Base-by-base conservation (phyloP, 2,113 vertebrate species). In the Perca fluviatilis region DNA sequence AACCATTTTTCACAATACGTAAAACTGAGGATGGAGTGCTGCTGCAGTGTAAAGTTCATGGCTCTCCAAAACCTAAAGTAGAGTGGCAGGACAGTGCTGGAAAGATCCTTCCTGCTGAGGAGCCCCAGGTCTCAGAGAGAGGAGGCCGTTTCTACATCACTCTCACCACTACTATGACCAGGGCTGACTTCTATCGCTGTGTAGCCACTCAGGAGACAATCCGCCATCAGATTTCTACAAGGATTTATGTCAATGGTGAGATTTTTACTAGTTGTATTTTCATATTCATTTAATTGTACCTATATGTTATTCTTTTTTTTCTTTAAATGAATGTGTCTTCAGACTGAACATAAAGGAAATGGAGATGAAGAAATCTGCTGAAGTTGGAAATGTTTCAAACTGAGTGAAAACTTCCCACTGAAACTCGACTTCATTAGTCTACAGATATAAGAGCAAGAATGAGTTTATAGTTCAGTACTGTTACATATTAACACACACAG, bases 1-100 rank as follows among this genome's bases (percentile, higher is more conserved):
- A 1, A 70, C 77, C 66, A 1, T 3, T 0, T 0, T 0, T 58
- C 19, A 50, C 0, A 0, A 9, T 0, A 15, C 61, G 9, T 3
- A 0, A 2, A 5, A 64, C 65, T 21, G 0, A 57, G 0, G 19
- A 64, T 0, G 50, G 3, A 1, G 2, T 33, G 0, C 27, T 1
- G 36, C 40, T 84, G 16, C 33, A 69, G 19, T 80, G 82, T 79
- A 8, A 4, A 0, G 77, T 75, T 21, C 2, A 0, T 1, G 70
- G 64, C 0, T 5, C 14, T 13, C 53, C 70, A 0, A 6, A 63
- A 74, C 82, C 76, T 27, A 0, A 19, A 9, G 0, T 85, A 0
- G 6, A 54, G 30, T 85, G 72, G 77, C 4, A n/a, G 53, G 53
- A 85, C 77, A 13, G 60, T 5, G 1, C 46, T 50, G 63, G 43